Evolutionary conservation across 2,888 invertebrate species (phyloP), one percentile per base, ranked within the genome.

Genomic region (Parapristionchus giblindavisi): DNA sequence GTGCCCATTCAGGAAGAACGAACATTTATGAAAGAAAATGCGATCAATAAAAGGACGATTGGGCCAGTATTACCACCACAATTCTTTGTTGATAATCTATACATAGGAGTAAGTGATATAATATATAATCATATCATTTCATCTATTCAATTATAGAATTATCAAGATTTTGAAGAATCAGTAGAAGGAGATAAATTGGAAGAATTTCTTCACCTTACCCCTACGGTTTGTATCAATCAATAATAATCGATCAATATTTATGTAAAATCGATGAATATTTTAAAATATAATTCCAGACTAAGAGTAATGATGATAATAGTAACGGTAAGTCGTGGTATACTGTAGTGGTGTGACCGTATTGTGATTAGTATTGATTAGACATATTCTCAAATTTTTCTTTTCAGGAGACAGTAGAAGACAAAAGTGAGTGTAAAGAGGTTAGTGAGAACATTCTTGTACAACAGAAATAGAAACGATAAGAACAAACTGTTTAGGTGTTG

Each of bases 161-260:
- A 71, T 32, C 27, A 58, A 21, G 71, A 71, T 38, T 71, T 71
- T 24, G 71, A 71, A n/a, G 71, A 71, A 43, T 71, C 71, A 27
- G 71, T 71, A 8, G 71, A 71, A 71, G 56, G 38, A 1, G 58
- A 71, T 21, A 56, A 43, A 14, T 43, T 71, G 40, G 71, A 71
- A 29, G 40, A 71, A 32, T 71, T 71, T 24, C 58, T 71, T 14
- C 56, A 71, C 11, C 32, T 71, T 5, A 71, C 43, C 0, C 58
- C 71, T 48, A 21, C 8, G 5, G 29, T 61, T 27, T n/a, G n/a
- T n/a, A n/a, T n/a, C n/a, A n/a, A n/a, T n/a, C n/a, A n/a, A n/a
- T n/a, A n/a, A n/a, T n/a, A n/a, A n/a, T n/a, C n/a, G n/a, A n/a
- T n/a, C n/a, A n/a, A n/a, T n/a, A n/a, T n/a, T n/a, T n/a, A n/a